Conservation (phyloP, 2,888 invertebrate genomes). For the Nemoura dubitans region DNA sequence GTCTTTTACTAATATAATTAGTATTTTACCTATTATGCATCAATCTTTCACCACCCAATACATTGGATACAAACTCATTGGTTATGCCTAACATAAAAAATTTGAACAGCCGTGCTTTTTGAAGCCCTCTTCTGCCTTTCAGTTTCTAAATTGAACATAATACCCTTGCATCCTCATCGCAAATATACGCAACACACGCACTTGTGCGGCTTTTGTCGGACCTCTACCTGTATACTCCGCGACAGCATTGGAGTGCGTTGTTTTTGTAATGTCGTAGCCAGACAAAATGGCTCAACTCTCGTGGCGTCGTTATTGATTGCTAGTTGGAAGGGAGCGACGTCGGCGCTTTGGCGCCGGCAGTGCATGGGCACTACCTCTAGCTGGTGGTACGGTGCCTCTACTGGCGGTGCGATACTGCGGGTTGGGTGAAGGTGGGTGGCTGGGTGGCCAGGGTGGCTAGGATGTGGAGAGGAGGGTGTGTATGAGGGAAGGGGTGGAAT, state of each 20-base stretch:
- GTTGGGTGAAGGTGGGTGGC: too few species aligned
- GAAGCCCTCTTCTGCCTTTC: neutral
- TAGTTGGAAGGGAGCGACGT: conserved; percentile 23
- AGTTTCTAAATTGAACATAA: neutral
- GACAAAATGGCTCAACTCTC: conserved; percentile 60
- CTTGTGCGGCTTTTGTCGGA: neutral
- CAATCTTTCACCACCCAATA: neutral
- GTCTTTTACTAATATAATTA: neutral
- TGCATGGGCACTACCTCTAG: conserved; percentile 5
- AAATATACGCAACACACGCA: neutral
- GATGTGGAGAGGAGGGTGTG: neutral
- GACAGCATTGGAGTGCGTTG: neutral
- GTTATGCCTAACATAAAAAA: neutral
- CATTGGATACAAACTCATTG: neutral
- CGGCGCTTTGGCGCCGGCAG: neutral
- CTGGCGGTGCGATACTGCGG: neutral
- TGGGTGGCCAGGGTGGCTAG: neutral
- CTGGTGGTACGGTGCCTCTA: neutral
- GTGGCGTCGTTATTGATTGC: conserved; percentile 50
- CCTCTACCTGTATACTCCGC: neutral
- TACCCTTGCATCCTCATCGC: too few species aligned
- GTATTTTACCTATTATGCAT: neutral
- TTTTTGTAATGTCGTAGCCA: conserved; percentile 19
- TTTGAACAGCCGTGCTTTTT: neutral
- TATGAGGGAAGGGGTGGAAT: neutral